Base-by-base conservation (phyloP, 1,140 invertebrate genomes). In the Sminthurides bifidus region DNA sequence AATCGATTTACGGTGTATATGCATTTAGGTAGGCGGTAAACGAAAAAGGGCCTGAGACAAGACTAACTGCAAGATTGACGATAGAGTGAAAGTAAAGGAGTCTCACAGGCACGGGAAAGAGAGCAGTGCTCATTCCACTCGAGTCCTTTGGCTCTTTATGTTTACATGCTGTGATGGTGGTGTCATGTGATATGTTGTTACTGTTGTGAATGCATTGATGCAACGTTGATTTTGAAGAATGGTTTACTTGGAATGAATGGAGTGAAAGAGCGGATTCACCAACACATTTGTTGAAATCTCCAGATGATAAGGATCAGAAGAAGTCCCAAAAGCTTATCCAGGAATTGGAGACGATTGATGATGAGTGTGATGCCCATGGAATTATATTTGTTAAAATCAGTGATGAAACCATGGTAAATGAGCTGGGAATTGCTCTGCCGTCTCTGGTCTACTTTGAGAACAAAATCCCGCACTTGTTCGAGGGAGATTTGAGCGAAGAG, bases 321-420 rank as follows among this genome's bases (percentile, higher is more conserved):
- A 89, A 91, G 69, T 90, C 86, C 68, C 81, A 88, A 70, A 88
- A 90, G 71, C 78, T 92, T 48, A 73, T 94, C 41, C 71, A 76
- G 29, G 88, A 92, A 72, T 72, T 94, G 64, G 90, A 93, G 75
- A 92, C 90, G 67, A 93, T 94, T 64, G 89, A 93, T 68, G 89
- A 92, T 70, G 89, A 92, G 68, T 91, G 87, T 71, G 89, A 93
- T 72, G 41, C 46, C 24, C 60, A 88, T 68, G 85, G 87, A 65
- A 92, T 94, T 65, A 85, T 85, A n/a, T 92, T 94, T 70, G 89
- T 93, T 2, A 92, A 92, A 73, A 91, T 92, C 60, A 87, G 90
- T 64, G 87, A 92, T 69, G 75, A 48, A 31, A 59, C 80, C 60
- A 85, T 85, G 23, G 84, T 85, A 40, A 78, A 77, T 61, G 84